Conservation (phyloP, 2,888 invertebrate species). For the Adelphocoris suturalis region DNA sequence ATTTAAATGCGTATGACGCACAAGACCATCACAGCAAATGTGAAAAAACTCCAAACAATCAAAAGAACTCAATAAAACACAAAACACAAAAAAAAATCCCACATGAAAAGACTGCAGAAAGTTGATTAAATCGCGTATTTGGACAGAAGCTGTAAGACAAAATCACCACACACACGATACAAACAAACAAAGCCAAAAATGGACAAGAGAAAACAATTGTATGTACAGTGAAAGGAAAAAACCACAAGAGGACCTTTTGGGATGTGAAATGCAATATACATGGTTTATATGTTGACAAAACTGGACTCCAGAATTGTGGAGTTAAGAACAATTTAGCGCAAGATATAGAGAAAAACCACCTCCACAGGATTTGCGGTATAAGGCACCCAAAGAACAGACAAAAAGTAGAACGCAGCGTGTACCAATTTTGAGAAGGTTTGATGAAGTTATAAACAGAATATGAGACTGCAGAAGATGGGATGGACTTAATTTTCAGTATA, state of each 20-base stretch:
- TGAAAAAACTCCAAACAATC: too few relatives aligned
- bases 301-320: background rate
- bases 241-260: background rate
- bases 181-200: background rate
- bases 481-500: too few relatives aligned
- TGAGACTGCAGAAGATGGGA: too few relatives aligned
- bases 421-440: too few relatives aligned
- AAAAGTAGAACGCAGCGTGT: background rate
- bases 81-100: background rate
- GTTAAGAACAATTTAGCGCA: background rate
- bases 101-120: background rate
- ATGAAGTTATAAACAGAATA: too few relatives aligned
- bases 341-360: conserved; percentile 57
- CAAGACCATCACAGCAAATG: too few relatives aligned
- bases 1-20: too few relatives aligned
- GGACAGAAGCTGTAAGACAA: conserved; percentile 44
- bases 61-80: background rate
- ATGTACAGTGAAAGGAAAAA: background rate
- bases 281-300: background rate
- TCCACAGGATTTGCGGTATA: conserved; percentile 57
- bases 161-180: background rate
- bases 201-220: background rate
- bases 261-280: background rate
- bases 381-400: conserved; percentile 43
- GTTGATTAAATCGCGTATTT: background rate